These are phyloP conservation scores for Danio aesculapii DNA, from an alignment of 2,797 vertebrate genomes.

Conservation along the genomic window DNA sequence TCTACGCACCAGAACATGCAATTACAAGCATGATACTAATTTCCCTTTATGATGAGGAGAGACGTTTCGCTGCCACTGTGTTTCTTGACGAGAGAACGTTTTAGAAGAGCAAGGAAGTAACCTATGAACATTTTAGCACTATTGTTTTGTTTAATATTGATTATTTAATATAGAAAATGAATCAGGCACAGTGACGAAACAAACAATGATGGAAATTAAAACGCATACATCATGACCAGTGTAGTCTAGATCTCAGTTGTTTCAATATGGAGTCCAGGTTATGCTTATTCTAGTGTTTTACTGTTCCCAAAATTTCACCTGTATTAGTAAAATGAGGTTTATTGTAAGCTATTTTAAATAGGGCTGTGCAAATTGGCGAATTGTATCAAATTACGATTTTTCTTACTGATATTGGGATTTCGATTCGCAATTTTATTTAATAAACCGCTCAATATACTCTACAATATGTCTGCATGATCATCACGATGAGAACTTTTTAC, in stretches of 20 bases:
- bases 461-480: no score
- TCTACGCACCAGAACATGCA: slow-evolving; percentile 69
- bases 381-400: no score
- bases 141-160: background rate
- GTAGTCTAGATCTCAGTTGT: background rate
- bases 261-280: no score
- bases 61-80: slow-evolving; percentile 27
- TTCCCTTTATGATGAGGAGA: slow-evolving; percentile 61
- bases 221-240: background rate
- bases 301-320: no score
- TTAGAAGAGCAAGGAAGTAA: slow-evolving; percentile 33
- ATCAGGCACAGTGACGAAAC: background rate
- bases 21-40: slow-evolving; percentile 70
- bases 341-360: no score
- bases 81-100: slow-evolving; percentile 15
- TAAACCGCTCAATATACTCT: no score
- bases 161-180: background rate
- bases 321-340: no score
- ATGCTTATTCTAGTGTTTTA: no score
- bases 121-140: background rate
- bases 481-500: no score
- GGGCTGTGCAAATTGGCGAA: no score
- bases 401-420: no score
- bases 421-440: no score
- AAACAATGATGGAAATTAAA: background rate